Conservation (phyloP, 2,113 vertebrate species). For the Lipophrys pholis region DNA sequence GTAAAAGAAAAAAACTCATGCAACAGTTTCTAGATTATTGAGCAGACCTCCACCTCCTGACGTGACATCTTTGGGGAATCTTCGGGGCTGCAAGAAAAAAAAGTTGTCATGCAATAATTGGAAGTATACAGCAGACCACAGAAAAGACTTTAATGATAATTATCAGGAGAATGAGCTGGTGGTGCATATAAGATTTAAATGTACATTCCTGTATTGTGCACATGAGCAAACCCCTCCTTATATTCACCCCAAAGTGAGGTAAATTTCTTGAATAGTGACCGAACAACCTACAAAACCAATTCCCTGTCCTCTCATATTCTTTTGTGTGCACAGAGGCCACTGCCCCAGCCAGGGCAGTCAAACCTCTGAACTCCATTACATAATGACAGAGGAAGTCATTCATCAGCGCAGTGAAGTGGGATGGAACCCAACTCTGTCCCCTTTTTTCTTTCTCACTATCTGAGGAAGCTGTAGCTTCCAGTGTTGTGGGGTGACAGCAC, state of each 20-base stretch:
- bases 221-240: not conserved
- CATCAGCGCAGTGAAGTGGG: slow-evolving; percentile 58
- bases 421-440: slow-evolving; percentile 54
- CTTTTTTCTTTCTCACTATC: slow-evolving; percentile 25
- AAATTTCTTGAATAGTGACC: slow-evolving; percentile 51
- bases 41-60: too few relatives aligned
- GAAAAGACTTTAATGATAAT: too few relatives aligned
- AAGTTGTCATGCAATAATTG: too few relatives aligned
- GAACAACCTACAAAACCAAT: slow-evolving; percentile 41
- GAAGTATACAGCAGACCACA: too few relatives aligned
- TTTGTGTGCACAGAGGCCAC: slow-evolving; percentile 50
- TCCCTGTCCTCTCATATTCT: slow-evolving; percentile 62
- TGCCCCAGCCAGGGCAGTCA: slow-evolving; percentile 51
- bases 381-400: slow-evolving; percentile 75
- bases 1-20: too few relatives aligned
- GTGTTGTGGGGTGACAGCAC: slow-evolving; percentile 38
- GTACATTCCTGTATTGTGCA: not conserved
- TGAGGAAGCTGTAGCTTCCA: slow-evolving; percentile 47
- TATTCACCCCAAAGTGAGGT: not conserved
- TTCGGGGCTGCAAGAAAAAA: too few relatives aligned
- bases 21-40: too few relatives aligned
- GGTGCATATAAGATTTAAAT: not conserved
- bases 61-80: too few relatives aligned
- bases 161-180: too few relatives aligned
- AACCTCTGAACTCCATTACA: slow-evolving; percentile 69